Conservation (phyloP, 2,888 invertebrate species). For the Trachelus tabidus region DNA sequence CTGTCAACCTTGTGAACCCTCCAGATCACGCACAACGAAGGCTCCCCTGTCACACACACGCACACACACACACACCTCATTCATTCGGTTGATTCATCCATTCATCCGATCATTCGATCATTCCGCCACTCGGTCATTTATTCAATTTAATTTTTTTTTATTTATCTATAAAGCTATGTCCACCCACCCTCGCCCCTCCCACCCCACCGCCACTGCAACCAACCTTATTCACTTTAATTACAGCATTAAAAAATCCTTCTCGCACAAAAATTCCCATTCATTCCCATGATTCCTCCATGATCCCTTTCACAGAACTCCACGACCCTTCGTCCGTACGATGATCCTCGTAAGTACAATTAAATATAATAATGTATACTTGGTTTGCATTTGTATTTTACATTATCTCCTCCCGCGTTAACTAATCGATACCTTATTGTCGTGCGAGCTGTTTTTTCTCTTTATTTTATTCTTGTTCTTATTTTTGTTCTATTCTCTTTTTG, state of each 20-base stretch:
- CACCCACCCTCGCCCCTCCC: not conserved
- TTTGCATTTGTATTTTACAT: conserved; percentile 65
- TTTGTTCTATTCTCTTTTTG: too few species aligned
- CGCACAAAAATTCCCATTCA: not conserved
- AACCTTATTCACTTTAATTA: too few species aligned
- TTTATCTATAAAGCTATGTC: conserved; percentile 32
- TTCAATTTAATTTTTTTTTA: conserved; percentile 18
- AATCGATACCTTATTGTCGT: conserved; percentile 67
- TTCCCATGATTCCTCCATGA: not conserved
- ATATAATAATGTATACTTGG: conserved; percentile 48
- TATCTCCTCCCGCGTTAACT: conserved; percentile 57
- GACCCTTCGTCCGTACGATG: conserved; percentile 40
- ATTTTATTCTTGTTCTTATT: not conserved
- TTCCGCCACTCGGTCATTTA: conserved; percentile 13
- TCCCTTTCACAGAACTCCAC: too few species aligned
- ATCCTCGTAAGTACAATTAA: conserved; percentile 61
- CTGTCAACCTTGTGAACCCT: not conserved
- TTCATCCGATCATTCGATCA: not conserved
- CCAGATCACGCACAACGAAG: too few species aligned
- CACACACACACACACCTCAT: not conserved
- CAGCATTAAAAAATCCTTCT: not conserved
- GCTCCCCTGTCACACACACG: not conserved
- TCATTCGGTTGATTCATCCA: not conserved
- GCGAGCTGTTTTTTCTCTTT: conserved; percentile 55
- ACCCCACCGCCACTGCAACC: too few species aligned